Evolutionary conservation across 2,113 vertebrate species (phyloP).

Genomic region (Podarcis muralis): DNA sequence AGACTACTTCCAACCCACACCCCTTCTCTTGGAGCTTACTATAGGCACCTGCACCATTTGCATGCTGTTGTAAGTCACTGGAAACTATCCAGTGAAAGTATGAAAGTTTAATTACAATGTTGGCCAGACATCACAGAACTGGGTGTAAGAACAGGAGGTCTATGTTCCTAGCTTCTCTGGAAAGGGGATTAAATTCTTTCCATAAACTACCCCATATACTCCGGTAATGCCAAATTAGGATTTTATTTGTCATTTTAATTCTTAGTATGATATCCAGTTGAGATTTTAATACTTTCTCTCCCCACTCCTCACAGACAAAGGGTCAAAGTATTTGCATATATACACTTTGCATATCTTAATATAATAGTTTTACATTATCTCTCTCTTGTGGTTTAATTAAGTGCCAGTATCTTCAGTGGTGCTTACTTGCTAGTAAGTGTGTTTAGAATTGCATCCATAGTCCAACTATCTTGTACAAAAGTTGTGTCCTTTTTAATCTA

Average conservation of each 20-base stretch:
- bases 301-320: background rate
- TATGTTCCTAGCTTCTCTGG: background rate
- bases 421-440: background rate
- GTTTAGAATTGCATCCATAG: background rate
- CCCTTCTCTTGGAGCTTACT: background rate
- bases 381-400: background rate
- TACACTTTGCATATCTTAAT: too few relatives aligned
- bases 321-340: background rate
- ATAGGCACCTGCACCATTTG: background rate
- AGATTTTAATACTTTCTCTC: background rate
- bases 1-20: background rate
- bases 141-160: background rate
- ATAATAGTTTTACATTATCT: background rate
- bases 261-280: background rate
- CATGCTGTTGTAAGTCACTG: background rate
- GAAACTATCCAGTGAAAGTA: background rate
- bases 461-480: background rate
- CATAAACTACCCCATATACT: background rate
- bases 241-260: background rate
- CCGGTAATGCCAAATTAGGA: background rate
- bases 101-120: conserved; percentile 4
- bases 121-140: conserved; percentile 3
- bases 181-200: background rate
- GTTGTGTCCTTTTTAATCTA: background rate
- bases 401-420: background rate